Conservation (phyloP, 2,888 invertebrate species). For the Bembecia ichneumoniformis region DNA sequence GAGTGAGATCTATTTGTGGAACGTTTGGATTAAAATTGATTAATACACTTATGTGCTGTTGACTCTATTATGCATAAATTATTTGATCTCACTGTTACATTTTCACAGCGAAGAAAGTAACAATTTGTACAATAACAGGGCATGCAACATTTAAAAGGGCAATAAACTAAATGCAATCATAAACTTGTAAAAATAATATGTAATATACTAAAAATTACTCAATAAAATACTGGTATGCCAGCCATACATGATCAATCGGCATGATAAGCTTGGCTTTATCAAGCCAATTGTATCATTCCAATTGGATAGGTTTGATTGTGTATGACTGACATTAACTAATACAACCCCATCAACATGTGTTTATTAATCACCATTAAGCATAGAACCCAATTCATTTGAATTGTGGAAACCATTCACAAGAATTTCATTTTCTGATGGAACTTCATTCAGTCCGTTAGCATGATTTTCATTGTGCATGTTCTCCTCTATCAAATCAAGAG, state of each 20-base stretch:
- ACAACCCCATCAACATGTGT: no score
- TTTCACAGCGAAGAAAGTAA: constrained; percentile 27
- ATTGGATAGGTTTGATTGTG: no score
- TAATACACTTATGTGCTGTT: no score
- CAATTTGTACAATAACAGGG: constrained; percentile 21
- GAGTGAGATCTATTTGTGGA: constrained; percentile 47
- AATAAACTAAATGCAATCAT: constrained; percentile 31
- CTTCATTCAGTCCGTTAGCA: constrained; percentile 31
- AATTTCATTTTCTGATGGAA: constrained; percentile 14
- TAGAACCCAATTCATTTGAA: constrained; percentile 20
- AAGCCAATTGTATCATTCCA: no score
- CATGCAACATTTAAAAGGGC: constrained; percentile 15
- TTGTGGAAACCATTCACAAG: constrained; percentile 57
- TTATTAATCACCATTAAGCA: constrained; percentile 3
- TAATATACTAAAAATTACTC: constrained; percentile 1
- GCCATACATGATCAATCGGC: no score
- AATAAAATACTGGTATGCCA: no score
- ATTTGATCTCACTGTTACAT: constrained; percentile 55
- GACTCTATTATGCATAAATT: constrained; percentile 13
- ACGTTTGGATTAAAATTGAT: constrained; percentile 18
- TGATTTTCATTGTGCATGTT: constrained; percentile 23
- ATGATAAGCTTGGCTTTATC: no score
- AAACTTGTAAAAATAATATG: constrained; percentile 5
- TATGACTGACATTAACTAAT: no score
- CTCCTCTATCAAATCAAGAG: constrained; percentile 13